Conservation (phyloP, 2,888 invertebrate genomes). For the Andrena camellia region DNA sequence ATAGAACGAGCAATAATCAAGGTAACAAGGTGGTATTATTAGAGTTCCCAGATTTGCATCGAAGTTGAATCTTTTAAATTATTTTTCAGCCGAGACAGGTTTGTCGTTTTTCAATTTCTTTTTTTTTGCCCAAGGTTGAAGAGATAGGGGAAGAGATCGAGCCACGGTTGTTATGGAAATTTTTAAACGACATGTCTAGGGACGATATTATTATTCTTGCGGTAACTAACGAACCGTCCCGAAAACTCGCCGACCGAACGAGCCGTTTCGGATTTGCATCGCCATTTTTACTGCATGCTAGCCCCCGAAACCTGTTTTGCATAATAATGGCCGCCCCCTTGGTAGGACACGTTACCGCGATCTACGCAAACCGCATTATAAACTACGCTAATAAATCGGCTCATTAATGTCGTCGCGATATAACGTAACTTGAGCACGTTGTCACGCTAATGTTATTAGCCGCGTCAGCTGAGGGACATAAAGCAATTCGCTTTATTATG, state of each 20-base stretch:
- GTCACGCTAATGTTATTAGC: conserved; percentile 61
- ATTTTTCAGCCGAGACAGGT: neutral
- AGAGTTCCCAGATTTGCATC: neutral
- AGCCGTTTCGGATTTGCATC: conserved; percentile 51
- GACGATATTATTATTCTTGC: conserved; percentile 37
- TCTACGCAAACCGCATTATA: conserved; percentile 39
- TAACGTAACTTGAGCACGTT: conserved; percentile 50
- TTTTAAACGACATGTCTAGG: conserved; percentile 25
- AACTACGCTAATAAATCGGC: conserved; percentile 67
- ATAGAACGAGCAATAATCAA: too few species aligned
- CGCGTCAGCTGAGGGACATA: conserved; percentile 44
- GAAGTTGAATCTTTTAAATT: conserved; percentile 18
- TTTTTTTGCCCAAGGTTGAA: neutral
- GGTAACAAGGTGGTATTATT: neutral
- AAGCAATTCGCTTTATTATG: conserved; percentile 51
- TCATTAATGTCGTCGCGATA: conserved; percentile 61
- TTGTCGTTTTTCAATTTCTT: neutral
- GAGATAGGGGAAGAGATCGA: neutral
- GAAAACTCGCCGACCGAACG: conserved; percentile 26
- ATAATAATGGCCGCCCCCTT: conserved; percentile 53
- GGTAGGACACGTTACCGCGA: conserved; percentile 30
- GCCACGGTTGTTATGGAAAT: conserved; percentile 49
- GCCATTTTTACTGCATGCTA: conserved; percentile 43
- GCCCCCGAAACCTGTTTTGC: conserved; percentile 51
- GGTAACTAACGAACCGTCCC: conserved; percentile 53